Percentiles rank a stretch among this genome's conserved stretches.
These are phyloP conservation scores for Cryptoleucopteryx plumbea DNA, from an alignment of 2,113 vertebrate genomes.

Conservation along the genomic window DNA sequence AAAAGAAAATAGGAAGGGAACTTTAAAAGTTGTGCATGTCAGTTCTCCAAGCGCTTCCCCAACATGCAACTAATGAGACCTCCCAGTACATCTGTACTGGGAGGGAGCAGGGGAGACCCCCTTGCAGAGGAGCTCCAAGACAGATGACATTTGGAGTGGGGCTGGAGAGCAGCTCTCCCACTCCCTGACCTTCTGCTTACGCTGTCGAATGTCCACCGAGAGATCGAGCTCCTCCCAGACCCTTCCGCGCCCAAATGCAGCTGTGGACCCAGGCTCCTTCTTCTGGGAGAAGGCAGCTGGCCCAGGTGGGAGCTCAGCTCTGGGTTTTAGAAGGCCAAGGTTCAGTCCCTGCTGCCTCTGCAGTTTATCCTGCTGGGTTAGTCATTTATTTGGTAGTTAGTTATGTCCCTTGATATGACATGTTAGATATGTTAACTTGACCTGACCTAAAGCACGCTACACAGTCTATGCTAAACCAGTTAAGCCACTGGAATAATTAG, in stretches of 20 bases:
- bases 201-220: neutral
- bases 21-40: neutral
- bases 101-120: neutral
- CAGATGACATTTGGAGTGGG: neutral
- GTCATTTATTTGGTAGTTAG: neutral
- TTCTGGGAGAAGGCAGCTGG: neutral
- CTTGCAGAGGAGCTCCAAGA: neutral
- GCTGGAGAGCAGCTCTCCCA: neutral
- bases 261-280: neutral
- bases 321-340: neutral
- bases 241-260: neutral
- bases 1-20: conserved; percentile 2
- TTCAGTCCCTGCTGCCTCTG: neutral
- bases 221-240: neutral
- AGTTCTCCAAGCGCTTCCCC: neutral
- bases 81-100: neutral
- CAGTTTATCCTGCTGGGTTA: neutral
- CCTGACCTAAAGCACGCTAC: neutral
- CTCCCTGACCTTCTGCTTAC: neutral
- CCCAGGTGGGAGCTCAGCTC: neutral
- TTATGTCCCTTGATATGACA: neutral
- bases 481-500: neutral
- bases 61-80: conserved; percentile 28
- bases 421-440: neutral
- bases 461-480: accelerated